Percentiles rank a stretch among this genome's conserved stretches.
These are phyloP conservation scores for Eubasilissa splendida DNA, from an alignment of 2,888 invertebrate genomes.

Conservation along the genomic window DNA sequence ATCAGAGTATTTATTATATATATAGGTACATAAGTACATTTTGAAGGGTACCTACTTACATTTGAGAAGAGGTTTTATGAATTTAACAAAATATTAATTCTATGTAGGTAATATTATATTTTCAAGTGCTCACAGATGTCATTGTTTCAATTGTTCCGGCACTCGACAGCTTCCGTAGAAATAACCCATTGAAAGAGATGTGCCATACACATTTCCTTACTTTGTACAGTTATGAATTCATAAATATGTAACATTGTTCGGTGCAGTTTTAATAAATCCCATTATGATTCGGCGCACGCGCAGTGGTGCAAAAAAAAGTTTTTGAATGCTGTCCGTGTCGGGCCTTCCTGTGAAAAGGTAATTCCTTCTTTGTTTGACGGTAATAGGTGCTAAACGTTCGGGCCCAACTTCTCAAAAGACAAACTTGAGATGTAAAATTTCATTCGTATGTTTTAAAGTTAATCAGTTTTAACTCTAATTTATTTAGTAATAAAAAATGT, in stretches of 20 bases:
- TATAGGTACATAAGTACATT: not conserved
- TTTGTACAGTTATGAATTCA: constrained; percentile 2
- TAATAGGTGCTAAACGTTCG: constrained; percentile 34
- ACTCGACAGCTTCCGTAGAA: constrained; percentile 48
- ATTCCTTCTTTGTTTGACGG: constrained; percentile 45
- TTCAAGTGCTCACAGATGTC: constrained; percentile 21
- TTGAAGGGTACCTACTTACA: too few relatives aligned
- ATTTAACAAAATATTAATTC: too few relatives aligned
- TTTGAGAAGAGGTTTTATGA: too few relatives aligned
- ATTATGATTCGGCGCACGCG: constrained; percentile 52
- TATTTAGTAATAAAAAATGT: too few relatives aligned
- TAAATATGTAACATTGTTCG: constrained; percentile 25
- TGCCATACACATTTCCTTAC: not conserved
- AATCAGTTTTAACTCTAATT: too few relatives aligned
- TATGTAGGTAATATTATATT: not conserved
- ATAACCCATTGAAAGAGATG: constrained; percentile 33
- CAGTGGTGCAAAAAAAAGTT: constrained; percentile 19
- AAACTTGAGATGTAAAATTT: too few relatives aligned
- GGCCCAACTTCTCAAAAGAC: not conserved
- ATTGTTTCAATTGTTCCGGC: constrained; percentile 22
- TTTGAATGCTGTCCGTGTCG: constrained; percentile 40
- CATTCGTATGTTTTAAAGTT: too few relatives aligned
- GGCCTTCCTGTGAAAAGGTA: constrained; percentile 46
- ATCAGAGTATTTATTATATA: not conserved
- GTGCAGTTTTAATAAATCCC: constrained; percentile 54